These are phyloP conservation scores for Temnothorax ravouxi DNA, from an alignment of 2,888 invertebrate species.

Conservation along the genomic window DNA sequence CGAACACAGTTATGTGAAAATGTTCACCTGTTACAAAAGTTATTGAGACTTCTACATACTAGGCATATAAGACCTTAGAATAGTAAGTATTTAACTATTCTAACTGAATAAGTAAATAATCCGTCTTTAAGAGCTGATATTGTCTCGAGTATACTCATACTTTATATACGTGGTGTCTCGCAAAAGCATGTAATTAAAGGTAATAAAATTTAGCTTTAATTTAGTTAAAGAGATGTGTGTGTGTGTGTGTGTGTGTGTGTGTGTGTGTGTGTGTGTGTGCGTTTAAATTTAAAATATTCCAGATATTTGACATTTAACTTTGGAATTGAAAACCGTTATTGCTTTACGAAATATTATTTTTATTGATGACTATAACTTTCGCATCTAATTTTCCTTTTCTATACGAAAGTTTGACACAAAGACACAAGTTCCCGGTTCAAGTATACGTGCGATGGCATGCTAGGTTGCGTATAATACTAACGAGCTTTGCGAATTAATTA, in stretches of 20 bases:
- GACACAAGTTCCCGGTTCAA: background rate
- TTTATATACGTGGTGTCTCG: background rate
- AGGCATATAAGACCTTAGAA: background rate
- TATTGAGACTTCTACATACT: background rate
- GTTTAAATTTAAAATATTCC: conserved; percentile 2
- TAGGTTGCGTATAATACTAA: conserved; percentile 11
- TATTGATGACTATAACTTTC: background rate
- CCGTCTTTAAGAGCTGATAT: conserved; percentile 13
- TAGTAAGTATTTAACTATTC: background rate
- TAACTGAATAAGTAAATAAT: conserved; percentile 46
- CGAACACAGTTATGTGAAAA: conserved; percentile 42
- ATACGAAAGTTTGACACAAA: background rate
- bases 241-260: background rate
- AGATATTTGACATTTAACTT: background rate
- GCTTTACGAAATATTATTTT: background rate
- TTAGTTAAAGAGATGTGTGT: background rate
- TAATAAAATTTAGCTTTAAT: background rate
- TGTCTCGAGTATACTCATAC: background rate
- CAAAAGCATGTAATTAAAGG: background rate
- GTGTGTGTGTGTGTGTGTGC: background rate
- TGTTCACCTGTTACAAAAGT: conserved; percentile 56
- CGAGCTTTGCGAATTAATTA: conserved; percentile 28
- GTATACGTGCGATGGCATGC: background rate
- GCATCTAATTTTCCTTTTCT: background rate
- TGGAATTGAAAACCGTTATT: background rate